Percentiles rank a stretch among this genome's conserved stretches.
phyloP scores from a whole-genome alignment of 2,797 vertebrate genomes.

The Poeciliopsis turneri region DNA sequence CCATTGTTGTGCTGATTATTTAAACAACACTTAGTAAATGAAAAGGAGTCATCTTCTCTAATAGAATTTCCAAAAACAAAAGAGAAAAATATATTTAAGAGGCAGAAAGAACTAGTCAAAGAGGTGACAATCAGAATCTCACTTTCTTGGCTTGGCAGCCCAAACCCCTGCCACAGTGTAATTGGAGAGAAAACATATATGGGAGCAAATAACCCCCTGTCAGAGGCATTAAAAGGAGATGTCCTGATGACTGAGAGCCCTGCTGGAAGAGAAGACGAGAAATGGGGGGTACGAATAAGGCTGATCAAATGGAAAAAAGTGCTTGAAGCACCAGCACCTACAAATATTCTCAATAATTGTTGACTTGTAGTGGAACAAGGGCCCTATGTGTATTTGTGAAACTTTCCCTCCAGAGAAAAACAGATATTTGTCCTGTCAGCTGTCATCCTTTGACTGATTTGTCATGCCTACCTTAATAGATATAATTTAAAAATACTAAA shows the following conservation, averaged over 20 bases:
- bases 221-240: constrained; percentile 86
- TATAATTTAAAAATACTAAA: constrained; percentile 68
- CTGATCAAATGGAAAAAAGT: constrained; percentile 77
- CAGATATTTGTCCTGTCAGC: constrained; percentile 51
- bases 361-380: constrained; percentile 60
- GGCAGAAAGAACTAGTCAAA: constrained; percentile 84
- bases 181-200: constrained; percentile 90
- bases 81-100: constrained; percentile 78
- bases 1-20: constrained; percentile 73
- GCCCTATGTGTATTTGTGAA: constrained; percentile 64
- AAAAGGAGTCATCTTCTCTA: constrained; percentile 82
- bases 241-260: constrained; percentile 80
- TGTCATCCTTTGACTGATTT: constrained; percentile 67
- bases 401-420: constrained; percentile 54
- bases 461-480: constrained; percentile 52
- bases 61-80: constrained; percentile 80
- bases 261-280: constrained; percentile 75
- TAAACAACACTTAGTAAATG: constrained; percentile 84
- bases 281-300: constrained; percentile 81
- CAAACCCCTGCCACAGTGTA: constrained; percentile 82
- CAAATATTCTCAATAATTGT: constrained; percentile 82
- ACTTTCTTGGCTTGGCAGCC: constrained; percentile 73
- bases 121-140: constrained; percentile 84
- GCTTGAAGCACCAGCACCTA: constrained; percentile 66
- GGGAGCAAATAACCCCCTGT: constrained; percentile 89